Percentiles rank a stretch among this genome's conserved stretches.
Conservation (phyloP, 2,888 invertebrate species). For the Noctua fimbriata region DNA sequence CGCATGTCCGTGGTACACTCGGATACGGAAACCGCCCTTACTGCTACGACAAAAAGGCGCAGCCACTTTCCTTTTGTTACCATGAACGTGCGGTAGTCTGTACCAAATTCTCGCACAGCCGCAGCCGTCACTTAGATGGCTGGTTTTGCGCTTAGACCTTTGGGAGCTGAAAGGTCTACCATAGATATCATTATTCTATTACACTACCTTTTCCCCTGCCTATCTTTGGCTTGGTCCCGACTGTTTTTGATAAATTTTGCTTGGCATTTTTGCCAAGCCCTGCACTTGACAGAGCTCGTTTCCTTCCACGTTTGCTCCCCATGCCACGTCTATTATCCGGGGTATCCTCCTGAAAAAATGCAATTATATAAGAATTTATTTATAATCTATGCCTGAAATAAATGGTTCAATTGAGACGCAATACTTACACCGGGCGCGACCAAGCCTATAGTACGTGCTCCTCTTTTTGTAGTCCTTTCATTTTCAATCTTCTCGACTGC, state of each 20-base stretch:
- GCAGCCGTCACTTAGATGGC: conserved; percentile 10
- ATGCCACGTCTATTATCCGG: conserved; percentile 69
- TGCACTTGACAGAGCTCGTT: conserved; percentile 82
- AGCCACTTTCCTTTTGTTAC: not conserved
- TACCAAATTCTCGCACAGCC: not conserved
- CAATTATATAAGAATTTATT: not conserved
- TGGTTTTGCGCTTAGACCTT: conserved; percentile 4
- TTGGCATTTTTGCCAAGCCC: conserved; percentile 75
- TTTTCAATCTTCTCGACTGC: conserved; percentile 62
- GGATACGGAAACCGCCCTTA: not conserved
- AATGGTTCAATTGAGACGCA: not conserved
- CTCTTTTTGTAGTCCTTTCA: conserved; percentile 74
- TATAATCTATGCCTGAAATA: not conserved
- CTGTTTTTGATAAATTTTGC: conserved; percentile 69
- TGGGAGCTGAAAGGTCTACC: not conserved
- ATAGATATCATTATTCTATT: not conserved
- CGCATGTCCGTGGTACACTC: not conserved
- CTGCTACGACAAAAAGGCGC: not conserved
- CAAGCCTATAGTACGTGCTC: conserved; percentile 72
- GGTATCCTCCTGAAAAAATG: conserved; percentile 68
- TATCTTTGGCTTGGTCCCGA: conserved; percentile 74
- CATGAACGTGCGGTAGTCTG: not conserved
- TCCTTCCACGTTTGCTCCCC: conserved; percentile 82
- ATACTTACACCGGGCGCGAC: conserved; percentile 73
- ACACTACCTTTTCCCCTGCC: conserved; percentile 79